Base-by-base conservation (phyloP, 2,888 invertebrate species). In the Polydrusus pterygomalis region DNA sequence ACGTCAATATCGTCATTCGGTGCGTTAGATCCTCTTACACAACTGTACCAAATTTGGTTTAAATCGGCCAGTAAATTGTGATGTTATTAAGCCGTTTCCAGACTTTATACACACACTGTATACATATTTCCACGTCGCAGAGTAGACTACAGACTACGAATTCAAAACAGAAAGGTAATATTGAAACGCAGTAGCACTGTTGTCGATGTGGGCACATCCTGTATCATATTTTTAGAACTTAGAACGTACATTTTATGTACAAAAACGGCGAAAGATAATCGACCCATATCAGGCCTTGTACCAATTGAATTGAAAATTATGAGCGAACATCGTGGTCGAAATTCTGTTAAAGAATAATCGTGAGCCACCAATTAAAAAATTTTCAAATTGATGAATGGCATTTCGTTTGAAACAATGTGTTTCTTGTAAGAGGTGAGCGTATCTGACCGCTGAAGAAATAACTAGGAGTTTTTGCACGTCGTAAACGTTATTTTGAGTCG, bases 321-420 rank as follows among this genome's bases (percentile, higher is more conserved):
- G 74, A 64, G 64, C 74, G 64, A 65, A 74, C 70, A 70, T 49
- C 64, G 64, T 70, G 70, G 70, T 70, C 70, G 70, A 74, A 74
- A 74, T 74, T 74, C 69, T 62, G 69, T 74, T 69, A 69, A 54
- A 71, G 71, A 62, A 71, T 71, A 71, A 62, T 75, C 75, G 75
- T 75, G 75, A 75, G 67, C 60, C 18, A 62, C 67, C 75, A 75
- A 75, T 75, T 75, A 75, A 75, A 71, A 75, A 75, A 71, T 75
- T 51, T 69, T 68, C 67, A 9, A 54, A 71, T 75, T 71, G 75
- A 75, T 71, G 75, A 75, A 75, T 71, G 75, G 68, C 71, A 68
- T 71, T 75, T 71, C 68, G 63, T 71, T 75, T 71, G 62, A 71
- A 75, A 75, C 75, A 75, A 75, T 75, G 70, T 63, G 67, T 56